Evolutionary conservation across 2,888 invertebrate genomes (phyloP), one percentile per base, ranked within the genome.

Genomic region (Cylloceria caligata): DNA sequence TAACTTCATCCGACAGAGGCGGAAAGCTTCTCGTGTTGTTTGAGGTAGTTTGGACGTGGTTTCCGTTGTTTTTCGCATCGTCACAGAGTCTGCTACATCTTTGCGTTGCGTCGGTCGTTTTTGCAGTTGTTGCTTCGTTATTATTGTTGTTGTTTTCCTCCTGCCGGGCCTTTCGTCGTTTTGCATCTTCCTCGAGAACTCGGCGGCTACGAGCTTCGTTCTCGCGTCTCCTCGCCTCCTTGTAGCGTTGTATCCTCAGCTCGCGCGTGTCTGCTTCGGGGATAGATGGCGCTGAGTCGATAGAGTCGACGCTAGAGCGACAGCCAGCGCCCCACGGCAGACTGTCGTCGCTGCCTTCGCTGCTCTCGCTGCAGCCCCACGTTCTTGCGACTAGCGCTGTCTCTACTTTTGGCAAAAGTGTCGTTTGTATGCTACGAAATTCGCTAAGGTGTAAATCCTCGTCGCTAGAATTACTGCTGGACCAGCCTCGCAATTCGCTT

Each of bases 271-370:
- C 90, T 0, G 91, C 88, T 36, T 88, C 88, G 0, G 88, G 86
- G 0, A 86, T 87, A 16, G 83, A 86, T n/a, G 84, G 83, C 11
- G 74, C 69, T 0, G 90, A 88, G 62, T 91, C 90, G 27, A 91
- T 90, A 9, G 91, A 88, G 57, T 92, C 90, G 7, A 88, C 89
- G 76, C 89, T 90, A 3, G 89, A 88, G 11, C 88, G 87, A 47
- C 88, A 88, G 4, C 87, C 85, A 3, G 86, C 87, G 4, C 86
- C 84, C 90, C 90, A 91, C 13, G 90, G 91, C 0, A 92, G 84
- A 78, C 92, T 92, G 72, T 92, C 92, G 87, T 92, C 92, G 85
- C 92, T 92, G 6, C 92, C 92, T 64, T 92, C 92, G 88, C 92
- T 92, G 78, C 92, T 92, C 74, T 92, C 92, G 85, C 92, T 92